Conservation (phyloP, 2,113 vertebrate species). For the Podarcis cretensis region DNA sequence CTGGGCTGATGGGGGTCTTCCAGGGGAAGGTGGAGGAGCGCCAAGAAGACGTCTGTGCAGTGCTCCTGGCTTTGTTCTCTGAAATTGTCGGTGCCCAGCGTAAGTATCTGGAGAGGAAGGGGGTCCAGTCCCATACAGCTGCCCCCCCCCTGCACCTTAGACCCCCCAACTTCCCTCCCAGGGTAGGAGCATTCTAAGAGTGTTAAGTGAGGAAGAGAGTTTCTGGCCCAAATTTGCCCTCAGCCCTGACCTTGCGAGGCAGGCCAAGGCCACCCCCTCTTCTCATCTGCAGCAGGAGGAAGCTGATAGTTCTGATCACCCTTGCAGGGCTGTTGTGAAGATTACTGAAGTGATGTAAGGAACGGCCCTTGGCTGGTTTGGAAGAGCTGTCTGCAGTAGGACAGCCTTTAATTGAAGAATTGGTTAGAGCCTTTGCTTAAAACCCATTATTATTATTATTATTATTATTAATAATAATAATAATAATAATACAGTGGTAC, state of each 20-base stretch:
- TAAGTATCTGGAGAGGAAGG: neutral
- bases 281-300: neutral
- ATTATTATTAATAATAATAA: too few species aligned
- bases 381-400: neutral
- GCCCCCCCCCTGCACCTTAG: neutral
- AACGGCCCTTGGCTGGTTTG: neutral
- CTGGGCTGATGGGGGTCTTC: conserved; percentile 1
- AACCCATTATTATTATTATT: too few species aligned
- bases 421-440: too few species aligned
- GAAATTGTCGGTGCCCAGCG: neutral
- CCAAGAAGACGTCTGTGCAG: neutral
- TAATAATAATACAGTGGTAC: too few species aligned
- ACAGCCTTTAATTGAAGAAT: neutral
- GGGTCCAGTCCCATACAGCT: neutral
- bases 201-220: neutral
- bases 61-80: neutral
- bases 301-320: neutral
- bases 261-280: neutral
- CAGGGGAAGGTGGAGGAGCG: neutral
- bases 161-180: neutral
- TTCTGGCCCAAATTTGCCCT: neutral
- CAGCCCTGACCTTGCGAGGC: neutral
- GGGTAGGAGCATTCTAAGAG: neutral
- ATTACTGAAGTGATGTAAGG: too few species aligned
- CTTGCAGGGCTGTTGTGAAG: neutral